phyloP scores from a whole-genome alignment of 35 echinoderm and acorn worm genomes.

The Heliocidaris erythrogramma region DNA sequence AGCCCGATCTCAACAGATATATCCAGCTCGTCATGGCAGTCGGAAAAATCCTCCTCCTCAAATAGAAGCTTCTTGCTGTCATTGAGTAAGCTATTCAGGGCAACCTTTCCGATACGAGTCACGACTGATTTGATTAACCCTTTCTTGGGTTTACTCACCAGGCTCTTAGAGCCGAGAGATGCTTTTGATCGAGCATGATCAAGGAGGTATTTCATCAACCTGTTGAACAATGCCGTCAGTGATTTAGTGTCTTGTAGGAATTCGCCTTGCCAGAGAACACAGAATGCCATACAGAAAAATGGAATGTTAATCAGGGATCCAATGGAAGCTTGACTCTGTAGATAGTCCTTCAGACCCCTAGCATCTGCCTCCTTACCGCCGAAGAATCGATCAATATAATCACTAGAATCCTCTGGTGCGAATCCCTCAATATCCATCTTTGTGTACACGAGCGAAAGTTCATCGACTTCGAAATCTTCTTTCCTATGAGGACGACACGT shows the following conservation, averaged over 20 bases:
- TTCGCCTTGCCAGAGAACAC: neutral
- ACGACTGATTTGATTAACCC: neutral
- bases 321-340: neutral
- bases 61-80: slow-evolving; percentile 24
- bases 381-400: slow-evolving; percentile 35
- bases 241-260: neutral
- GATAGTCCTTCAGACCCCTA: neutral
- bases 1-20: neutral
- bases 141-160: neutral
- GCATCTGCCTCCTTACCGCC: neutral
- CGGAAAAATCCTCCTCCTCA: neutral
- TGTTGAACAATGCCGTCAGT: neutral
- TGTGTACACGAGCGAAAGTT: neutral
- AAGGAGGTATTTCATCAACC: neutral
- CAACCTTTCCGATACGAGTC: neutral
- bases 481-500: neutral
- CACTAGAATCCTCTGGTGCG: neutral
- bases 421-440: slow-evolving; percentile 20
- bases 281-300: slow-evolving; percentile 5
- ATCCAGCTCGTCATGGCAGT: neutral
- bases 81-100: neutral
- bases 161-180: neutral
- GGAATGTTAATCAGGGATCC: neutral
- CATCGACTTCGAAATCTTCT: slow-evolving; percentile 8
- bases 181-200: neutral